These are phyloP conservation scores for Pseudorhiza aurosa DNA, from an alignment of 30 jellyfish, hydroid and myxozoan genomes.

Conservation along the genomic window DNA sequence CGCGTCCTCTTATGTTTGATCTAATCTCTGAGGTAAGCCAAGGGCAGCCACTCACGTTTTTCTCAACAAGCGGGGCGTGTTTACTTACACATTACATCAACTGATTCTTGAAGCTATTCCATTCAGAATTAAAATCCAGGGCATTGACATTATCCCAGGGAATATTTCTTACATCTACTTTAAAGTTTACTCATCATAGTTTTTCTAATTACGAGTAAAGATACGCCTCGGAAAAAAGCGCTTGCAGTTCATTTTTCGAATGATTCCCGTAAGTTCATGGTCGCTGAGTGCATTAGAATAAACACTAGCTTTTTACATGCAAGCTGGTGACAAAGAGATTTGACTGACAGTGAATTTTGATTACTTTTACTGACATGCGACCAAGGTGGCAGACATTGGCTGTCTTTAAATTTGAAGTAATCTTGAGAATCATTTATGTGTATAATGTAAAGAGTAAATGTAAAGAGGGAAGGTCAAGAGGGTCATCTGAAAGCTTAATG, in stretches of 20 bases:
- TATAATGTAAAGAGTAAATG: too few species aligned
- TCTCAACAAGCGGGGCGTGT: constrained; percentile 43
- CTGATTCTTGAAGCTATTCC: constrained; percentile 35
- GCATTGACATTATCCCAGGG: constrained; percentile 15
- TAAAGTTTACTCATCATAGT: not conserved
- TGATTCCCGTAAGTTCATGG: constrained; percentile 23
- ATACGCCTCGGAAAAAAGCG: constrained; percentile 34
- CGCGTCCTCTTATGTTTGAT: constrained; percentile 35
- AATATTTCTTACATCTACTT: constrained; percentile 16
- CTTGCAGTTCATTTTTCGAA: constrained; percentile 6
- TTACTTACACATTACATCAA: constrained; percentile 23
- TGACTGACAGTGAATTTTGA: too few species aligned
- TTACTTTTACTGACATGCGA: too few species aligned
- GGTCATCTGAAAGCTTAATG: too few species aligned
- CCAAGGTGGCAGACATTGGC: too few species aligned
- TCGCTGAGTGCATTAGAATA: constrained; percentile 31
- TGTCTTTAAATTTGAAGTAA: too few species aligned
- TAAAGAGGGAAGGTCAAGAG: too few species aligned
- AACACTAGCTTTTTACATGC: constrained; percentile 27
- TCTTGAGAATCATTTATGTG: too few species aligned
- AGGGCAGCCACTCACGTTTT: constrained; percentile 36
- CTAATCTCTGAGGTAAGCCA: constrained; percentile 25
- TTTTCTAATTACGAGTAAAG: constrained; percentile 40
- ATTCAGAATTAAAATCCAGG: constrained; percentile 20
- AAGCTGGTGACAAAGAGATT: too few species aligned